Percentiles rank a stretch among this genome's conserved stretches.
phyloP scores from a whole-genome alignment of 2,888 invertebrate genomes.

The Ypsolopha sequella region DNA sequence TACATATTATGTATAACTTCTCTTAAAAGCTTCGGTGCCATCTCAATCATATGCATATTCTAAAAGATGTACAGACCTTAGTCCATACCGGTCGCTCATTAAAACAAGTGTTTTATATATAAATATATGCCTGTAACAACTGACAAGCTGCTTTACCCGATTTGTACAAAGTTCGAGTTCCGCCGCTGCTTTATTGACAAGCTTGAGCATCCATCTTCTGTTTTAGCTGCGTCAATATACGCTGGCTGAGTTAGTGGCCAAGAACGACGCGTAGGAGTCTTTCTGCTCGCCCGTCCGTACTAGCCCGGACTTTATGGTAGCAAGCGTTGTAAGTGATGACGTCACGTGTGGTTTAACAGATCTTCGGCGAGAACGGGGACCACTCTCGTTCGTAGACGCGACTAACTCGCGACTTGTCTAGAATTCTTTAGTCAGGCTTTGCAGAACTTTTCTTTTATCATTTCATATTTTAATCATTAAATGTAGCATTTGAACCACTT shows the following conservation, averaged over 20 bases:
- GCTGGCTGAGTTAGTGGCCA: slow-evolving; percentile 59
- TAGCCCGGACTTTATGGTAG: slow-evolving; percentile 29
- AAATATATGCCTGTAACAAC: too few relatives aligned
- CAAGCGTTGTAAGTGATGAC: slow-evolving; percentile 47
- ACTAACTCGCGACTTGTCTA: neutral
- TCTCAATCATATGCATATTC: too few relatives aligned
- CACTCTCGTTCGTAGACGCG: neutral
- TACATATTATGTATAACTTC: too few relatives aligned
- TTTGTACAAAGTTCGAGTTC: too few relatives aligned
- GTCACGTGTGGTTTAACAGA: slow-evolving; percentile 19
- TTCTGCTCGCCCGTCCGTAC: slow-evolving; percentile 22
- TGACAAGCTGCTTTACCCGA: too few relatives aligned
- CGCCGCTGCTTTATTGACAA: too few relatives aligned
- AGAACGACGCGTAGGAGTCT: slow-evolving; percentile 51
- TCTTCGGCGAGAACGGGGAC: neutral
- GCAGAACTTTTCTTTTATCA: neutral
- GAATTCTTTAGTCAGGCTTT: neutral
- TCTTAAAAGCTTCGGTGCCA: too few relatives aligned
- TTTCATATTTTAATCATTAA: too few relatives aligned
- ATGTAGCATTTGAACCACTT: too few relatives aligned
- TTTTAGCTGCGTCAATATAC: slow-evolving; percentile 65
- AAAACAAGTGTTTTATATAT: too few relatives aligned
- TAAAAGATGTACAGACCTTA: too few relatives aligned
- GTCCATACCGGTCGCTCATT: too few relatives aligned
- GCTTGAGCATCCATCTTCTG: slow-evolving; percentile 16